Conservation (phyloP, 2,113 vertebrate species). For the Camelus dromedarius region DNA sequence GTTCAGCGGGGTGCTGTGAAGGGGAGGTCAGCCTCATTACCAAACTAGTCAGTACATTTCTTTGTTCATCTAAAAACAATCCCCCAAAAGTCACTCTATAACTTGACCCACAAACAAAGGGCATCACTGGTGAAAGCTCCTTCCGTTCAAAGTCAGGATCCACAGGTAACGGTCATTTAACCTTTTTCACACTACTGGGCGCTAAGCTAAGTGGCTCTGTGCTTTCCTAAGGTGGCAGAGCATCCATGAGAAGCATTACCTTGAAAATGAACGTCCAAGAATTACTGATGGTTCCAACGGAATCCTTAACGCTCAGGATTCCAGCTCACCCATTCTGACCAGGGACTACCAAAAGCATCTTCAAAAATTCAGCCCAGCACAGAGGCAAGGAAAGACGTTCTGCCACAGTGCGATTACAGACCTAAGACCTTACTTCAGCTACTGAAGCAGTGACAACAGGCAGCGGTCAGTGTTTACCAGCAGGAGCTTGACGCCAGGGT, state of each 20-base stretch:
- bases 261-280: not conserved
- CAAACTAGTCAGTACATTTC: not conserved
- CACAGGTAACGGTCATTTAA: rapidly evolving
- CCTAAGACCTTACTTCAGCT: not conserved
- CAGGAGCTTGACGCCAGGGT: not conserved
- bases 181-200: not conserved
- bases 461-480: not conserved
- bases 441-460: not conserved
- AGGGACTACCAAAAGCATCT: not conserved
- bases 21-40: conserved; percentile 40
- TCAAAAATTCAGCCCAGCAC: no score
- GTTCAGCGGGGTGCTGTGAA: not conserved
- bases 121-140: not conserved
- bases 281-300: not conserved
- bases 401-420: not conserved
- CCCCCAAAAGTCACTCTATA: not conserved
- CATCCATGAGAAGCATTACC: not conserved
- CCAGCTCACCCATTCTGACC: not conserved
- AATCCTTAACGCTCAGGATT: not conserved
- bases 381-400: not conserved
- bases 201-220: not conserved
- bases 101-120: conserved; percentile 1
- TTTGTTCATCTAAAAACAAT: not conserved
- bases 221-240: not conserved
- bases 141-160: not conserved